Evolutionary conservation across 2,113 vertebrate species (phyloP).

Genomic region (Tyto alba): DNA sequence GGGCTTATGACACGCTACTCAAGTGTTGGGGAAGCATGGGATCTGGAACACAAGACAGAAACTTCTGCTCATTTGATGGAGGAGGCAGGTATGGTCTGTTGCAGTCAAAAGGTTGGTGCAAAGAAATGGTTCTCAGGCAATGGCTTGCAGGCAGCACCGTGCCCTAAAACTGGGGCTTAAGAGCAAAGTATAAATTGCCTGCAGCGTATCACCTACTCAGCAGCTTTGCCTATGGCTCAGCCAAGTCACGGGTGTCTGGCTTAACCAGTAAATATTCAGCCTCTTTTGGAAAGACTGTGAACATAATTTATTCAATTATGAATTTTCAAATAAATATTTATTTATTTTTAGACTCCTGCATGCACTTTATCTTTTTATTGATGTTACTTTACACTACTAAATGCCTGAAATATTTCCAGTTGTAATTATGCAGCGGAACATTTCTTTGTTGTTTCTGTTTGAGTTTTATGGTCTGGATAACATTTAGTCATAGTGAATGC

Average conservation of each 20-base stretch:
- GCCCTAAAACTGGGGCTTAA: background rate
- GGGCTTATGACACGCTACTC: background rate
- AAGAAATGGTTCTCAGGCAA: background rate
- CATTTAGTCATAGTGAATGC: background rate
- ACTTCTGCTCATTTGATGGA: background rate
- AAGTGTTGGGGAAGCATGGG: background rate
- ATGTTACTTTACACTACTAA: background rate
- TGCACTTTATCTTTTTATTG: background rate
- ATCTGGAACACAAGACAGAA: background rate
- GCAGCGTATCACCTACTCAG: background rate
- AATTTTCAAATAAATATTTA: background rate
- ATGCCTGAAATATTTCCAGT: background rate
- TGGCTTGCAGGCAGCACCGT: background rate
- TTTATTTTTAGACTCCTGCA: background rate
- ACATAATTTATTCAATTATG: background rate
- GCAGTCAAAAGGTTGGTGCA: background rate
- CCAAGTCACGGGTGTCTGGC: background rate
- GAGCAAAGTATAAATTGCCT: background rate
- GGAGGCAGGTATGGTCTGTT: background rate
- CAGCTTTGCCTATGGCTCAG: background rate
- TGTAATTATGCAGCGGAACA: background rate
- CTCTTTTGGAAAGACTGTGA: background rate
- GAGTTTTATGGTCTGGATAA: conserved; percentile 19
- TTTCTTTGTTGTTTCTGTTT: background rate
- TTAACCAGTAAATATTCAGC: background rate